A percentile compares a stretch with the other conserved stretches of the same genome.
phyloP scores from a whole-genome alignment of 2,113 vertebrate species.

The Megaceryle maxima region DNA sequence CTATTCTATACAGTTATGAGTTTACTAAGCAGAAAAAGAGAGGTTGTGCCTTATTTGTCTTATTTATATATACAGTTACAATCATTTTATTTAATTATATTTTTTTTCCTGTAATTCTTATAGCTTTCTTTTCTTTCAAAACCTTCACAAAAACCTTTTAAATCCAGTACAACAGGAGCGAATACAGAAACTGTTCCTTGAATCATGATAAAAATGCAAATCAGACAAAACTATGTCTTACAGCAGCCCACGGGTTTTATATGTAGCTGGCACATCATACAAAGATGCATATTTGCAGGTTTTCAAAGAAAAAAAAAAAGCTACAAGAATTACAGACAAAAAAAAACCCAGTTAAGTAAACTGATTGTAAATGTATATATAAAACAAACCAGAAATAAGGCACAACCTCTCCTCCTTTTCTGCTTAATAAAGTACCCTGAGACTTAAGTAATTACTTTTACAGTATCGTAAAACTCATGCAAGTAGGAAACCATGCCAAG shows the following conservation, averaged over 20 bases:
- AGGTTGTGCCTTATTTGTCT: too few species aligned
- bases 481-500: background rate
- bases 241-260: background rate
- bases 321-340: background rate
- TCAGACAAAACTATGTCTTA: background rate
- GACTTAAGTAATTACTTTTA: background rate
- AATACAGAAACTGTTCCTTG: background rate
- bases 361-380: background rate
- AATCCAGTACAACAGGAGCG: background rate
- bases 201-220: background rate
- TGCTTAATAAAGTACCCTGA: background rate
- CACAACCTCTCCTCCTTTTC: background rate
- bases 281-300: background rate
- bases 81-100: too few species aligned
- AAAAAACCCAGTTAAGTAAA: background rate
- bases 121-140: too few species aligned
- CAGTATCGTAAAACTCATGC: background rate
- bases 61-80: too few species aligned
- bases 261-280: background rate
- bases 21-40: background rate
- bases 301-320: background rate
- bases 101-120: too few species aligned
- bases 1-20: accelerated
- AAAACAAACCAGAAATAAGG: background rate
- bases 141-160: background rate